Conservation (phyloP, 1,140 invertebrate species). For the Eupristina koningsbergeri region DNA sequence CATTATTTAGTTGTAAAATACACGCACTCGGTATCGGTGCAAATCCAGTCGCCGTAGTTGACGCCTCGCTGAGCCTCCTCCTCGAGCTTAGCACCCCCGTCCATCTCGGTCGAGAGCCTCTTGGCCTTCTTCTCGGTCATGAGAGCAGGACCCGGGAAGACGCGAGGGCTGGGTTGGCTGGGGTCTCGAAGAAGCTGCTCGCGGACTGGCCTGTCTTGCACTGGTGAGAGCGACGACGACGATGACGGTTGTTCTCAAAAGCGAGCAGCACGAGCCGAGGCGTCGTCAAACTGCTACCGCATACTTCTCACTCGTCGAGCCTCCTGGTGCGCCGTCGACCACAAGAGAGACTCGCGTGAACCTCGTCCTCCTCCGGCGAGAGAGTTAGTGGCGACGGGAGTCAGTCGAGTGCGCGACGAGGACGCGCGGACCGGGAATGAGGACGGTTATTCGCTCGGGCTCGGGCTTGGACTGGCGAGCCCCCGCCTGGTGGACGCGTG, state of each 20-base stretch:
- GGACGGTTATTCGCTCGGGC: neutral
- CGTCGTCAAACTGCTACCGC: neutral
- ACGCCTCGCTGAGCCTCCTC: slow-evolving; percentile 64
- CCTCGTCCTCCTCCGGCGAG: no score
- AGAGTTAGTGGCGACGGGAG: no score
- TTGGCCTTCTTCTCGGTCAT: slow-evolving; percentile 48
- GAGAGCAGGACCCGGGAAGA: neutral
- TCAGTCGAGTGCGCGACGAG: neutral
- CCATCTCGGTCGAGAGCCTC: slow-evolving; percentile 42
- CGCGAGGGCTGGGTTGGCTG: neutral
- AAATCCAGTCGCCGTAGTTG: slow-evolving; percentile 72
- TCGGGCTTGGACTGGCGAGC: neutral
- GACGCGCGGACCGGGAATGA: neutral
- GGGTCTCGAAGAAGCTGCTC: no score
- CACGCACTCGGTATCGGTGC: slow-evolving; percentile 69
- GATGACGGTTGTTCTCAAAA: neutral
- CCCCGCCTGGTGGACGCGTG: neutral
- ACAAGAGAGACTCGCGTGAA: no score
- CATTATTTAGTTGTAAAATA: neutral
- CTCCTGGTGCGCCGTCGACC: neutral
- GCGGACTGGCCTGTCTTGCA: no score
- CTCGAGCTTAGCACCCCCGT: slow-evolving; percentile 55
- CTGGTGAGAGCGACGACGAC: neutral
- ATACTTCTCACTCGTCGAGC: neutral
- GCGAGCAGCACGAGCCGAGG: neutral